Base-by-base conservation (phyloP, 2,888 invertebrate species). In the Selenia dentaria region DNA sequence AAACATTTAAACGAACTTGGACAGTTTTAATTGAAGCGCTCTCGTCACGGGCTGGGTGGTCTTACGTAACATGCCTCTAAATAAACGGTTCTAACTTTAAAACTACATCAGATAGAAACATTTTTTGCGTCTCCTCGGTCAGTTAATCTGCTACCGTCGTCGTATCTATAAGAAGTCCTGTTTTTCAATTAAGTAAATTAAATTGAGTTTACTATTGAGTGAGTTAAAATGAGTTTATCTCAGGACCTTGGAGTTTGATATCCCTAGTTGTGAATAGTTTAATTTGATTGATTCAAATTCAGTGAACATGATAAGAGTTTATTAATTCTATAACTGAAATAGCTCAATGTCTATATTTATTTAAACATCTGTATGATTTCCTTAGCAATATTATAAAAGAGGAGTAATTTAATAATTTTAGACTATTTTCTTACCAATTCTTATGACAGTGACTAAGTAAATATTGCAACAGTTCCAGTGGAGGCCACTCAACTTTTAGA, bases 1-100 rank as follows among this genome's bases (percentile, higher is more conserved):
- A 79, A 81, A 83, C 79, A 84, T 83, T 83, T 81, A 79, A 83
- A 80, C 80, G 78, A 84, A 85, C 80, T 85, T 80, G 65, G 76
- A 74, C 77, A 74, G 80, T 85, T 84, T 84, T 83, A 87, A 87
- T 84, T 84, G 79, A 79, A 85, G 79, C 68, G 70, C 74, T 77
- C 78, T 79, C 71, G 74, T 75, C 79, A 74, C 63, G 72, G 68
- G 57, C 55, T 62, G 66, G 67, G 61, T 60, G 31, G 31, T 34
- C 33, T 48, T 48, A 33, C 48, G 43, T 47, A 42, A 34, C 38
- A 11, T 36, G 13, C 38, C 48, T 51, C 45, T 51, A 51, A 46
- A 43, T 45, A 40, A 54, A 58, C 52, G 22, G 18, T 24, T 12
- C 35, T 43, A 32, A 28, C n/a, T 45, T 39, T 22, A 49, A 49